Evolutionary conservation across 2,888 invertebrate genomes (phyloP), one percentile per base, ranked within the genome.

Genomic region (Pollenia griseotomentosa): DNA sequence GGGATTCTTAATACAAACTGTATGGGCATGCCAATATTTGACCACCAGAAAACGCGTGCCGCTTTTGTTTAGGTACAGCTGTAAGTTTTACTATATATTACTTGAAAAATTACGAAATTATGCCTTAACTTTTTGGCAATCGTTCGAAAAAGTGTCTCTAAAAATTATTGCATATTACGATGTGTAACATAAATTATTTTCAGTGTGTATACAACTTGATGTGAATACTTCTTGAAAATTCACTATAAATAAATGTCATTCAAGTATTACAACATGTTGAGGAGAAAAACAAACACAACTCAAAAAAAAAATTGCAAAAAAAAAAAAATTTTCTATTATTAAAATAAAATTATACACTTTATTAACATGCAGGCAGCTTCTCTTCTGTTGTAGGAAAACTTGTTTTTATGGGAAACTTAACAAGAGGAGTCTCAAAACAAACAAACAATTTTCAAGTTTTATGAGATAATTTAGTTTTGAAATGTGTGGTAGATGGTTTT

Each of bases 161-260:
- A 1, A 2, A 33, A 4, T 33, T 33, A 33, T 33, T 33, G 33
- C 6, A 33, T 0, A 33, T 33, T 16, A 19, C 19, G 6, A 16
- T 14, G 10, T 33, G 33, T 6, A 59, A 59, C 12, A 40, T 7
- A 12, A 33, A 19, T 19, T 40, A 16, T 9, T 71, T 57, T 57
- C 33, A 33, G 33, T 46, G 19, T 59, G 48, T 12, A n/a, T 70
- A 59, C 42, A 70, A 44, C 16, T 80, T 51, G 11, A 80, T 44
- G 33, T 33, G 33, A 42, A n/a, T n/a, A 42, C 40, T 61, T 3
- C 40, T 16, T 63, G 40, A 63, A 57, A 61, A 77, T 77, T 77
- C 55, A 65, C 55, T 53, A 46, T 23, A 66, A 59, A 73, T 78
- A 66, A 74, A 75, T 68, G 59, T 51, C 65, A 82, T 82, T 82